Base-by-base conservation (phyloP, 2,113 vertebrate genomes). In the Stegastes partitus region DNA sequence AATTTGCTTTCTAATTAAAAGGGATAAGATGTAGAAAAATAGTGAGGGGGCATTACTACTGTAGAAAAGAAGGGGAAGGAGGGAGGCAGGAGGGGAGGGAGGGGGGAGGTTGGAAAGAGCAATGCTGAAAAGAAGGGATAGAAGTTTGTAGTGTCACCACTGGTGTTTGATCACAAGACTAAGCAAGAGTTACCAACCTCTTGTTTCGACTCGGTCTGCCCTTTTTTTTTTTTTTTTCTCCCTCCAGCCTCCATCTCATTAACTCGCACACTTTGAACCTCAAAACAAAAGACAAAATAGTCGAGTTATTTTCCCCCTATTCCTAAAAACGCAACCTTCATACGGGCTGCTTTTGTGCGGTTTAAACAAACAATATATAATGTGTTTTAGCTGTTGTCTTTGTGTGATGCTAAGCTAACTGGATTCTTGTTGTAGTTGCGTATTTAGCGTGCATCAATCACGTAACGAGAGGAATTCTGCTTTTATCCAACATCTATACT, bases 1-100 rank as follows among this genome's bases (percentile, higher is more conserved):
- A 99, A 98, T 99, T 98, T 99, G 97, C 97, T 97, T 99, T 99
- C 98, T 99, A 99, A 99, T 99, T 99, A 99, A 99, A 99, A 98
- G 96, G 98, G 97, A 99, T 99, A 98, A 99, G 95, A 95, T 92
- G 91, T 93, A 93, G 93, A 93, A 93, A 95, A 94, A 93, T 94
- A 93, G 94, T 88, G 89, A 93, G 91, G 89, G 89, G 91, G 90
- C 91, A 94, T 92, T 93, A 91, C 92, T 93, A 94, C 92, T 93
- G 93, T 94, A 94, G 93, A 93, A 90, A 85, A 91, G 86, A 89
- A 86, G 88, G 89, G 87, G 82, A 71, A 83, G 81, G 88, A n/a
- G n/a, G n/a, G n/a, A n/a, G n/a, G n/a, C n/a, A n/a, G 87, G 82
- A 71, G 83, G 81, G 88, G 88, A 88, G 87, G 82, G 74, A 83